Percentiles rank a stretch among this genome's conserved stretches.
These are phyloP conservation scores for Microhierax caerulescens DNA, from an alignment of 2,797 vertebrate species.

Conservation along the genomic window DNA sequence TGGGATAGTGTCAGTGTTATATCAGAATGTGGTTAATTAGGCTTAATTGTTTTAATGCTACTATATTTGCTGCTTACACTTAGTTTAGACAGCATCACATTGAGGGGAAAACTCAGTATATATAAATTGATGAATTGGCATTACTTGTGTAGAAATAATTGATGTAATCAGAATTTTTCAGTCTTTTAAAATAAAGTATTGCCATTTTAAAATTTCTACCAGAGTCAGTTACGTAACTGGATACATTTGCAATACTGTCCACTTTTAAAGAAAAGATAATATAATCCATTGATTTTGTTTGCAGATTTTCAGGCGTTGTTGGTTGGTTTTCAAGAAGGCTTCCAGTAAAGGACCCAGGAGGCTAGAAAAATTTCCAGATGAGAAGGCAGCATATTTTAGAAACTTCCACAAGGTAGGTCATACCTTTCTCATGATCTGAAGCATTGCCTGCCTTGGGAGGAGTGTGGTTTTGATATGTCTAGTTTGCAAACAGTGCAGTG, in stretches of 20 bases:
- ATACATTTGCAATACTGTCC: neutral
- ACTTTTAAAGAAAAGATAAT: conserved; percentile 16
- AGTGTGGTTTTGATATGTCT: neutral
- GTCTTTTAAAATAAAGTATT: neutral
- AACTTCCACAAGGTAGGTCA: conserved; percentile 93
- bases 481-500: neutral
- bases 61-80: neutral
- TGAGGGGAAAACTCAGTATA: neutral
- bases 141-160: neutral
- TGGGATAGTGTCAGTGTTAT: neutral
- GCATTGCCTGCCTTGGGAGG: neutral
- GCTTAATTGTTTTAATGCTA: neutral
- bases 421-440: neutral
- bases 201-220: neutral
- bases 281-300: conserved; percentile 41
- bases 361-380: conserved; percentile 97
- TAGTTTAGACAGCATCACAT: neutral
- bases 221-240: neutral
- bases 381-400: conserved; percentile 97
- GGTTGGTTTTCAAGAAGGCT: conserved; percentile 98
- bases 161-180: neutral
- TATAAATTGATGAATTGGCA: neutral
- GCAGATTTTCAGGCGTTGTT: conserved; percentile 97
- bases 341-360: conserved; percentile 97
- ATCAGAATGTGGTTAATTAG: neutral